These are phyloP conservation scores for Mactra quadrangularis DNA, from an alignment of 1,140 invertebrate species.

Conservation along the genomic window DNA sequence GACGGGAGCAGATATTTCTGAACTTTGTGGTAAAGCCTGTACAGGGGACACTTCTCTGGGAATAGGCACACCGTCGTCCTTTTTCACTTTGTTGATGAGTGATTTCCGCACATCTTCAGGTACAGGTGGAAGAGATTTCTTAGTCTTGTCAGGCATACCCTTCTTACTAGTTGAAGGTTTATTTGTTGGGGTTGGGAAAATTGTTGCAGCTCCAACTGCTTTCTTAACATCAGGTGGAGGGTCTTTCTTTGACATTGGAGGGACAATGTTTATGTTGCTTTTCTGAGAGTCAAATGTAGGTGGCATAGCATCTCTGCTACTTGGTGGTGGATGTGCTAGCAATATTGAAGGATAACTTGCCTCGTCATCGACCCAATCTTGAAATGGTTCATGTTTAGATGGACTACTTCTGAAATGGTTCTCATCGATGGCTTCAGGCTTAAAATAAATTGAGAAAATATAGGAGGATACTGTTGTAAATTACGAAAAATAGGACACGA, in stretches of 20 bases:
- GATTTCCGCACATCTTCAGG: conserved; percentile 6
- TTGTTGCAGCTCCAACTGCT: not conserved
- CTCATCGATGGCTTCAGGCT: conserved; percentile 40
- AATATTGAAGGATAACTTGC: conserved; percentile 6
- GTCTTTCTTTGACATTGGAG: conserved; percentile 38
- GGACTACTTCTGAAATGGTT: conserved; percentile 18
- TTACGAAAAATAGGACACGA: not conserved
- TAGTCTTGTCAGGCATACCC: not conserved
- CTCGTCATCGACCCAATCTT: conserved; percentile 8
- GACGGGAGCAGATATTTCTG: conserved; percentile 18
- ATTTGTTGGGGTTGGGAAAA: not conserved
- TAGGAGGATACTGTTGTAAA: too few species aligned
- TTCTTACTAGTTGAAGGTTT: not conserved
- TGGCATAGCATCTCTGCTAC: conserved; percentile 24
- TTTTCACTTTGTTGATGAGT: not conserved
- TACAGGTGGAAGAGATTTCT: conserved; percentile 22
- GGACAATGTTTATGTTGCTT: conserved; percentile 36
- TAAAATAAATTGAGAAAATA: not conserved
- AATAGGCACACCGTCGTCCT: not conserved
- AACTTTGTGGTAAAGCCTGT: not conserved
- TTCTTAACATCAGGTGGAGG: conserved; percentile 10
- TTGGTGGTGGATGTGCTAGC: conserved; percentile 49
- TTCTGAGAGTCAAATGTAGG: conserved; percentile 27
- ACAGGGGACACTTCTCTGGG: not conserved
- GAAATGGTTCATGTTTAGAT: not conserved